These are phyloP conservation scores for Petrocephalus microphthalmus DNA, from an alignment of 2,113 vertebrate genomes.

Conservation along the genomic window DNA sequence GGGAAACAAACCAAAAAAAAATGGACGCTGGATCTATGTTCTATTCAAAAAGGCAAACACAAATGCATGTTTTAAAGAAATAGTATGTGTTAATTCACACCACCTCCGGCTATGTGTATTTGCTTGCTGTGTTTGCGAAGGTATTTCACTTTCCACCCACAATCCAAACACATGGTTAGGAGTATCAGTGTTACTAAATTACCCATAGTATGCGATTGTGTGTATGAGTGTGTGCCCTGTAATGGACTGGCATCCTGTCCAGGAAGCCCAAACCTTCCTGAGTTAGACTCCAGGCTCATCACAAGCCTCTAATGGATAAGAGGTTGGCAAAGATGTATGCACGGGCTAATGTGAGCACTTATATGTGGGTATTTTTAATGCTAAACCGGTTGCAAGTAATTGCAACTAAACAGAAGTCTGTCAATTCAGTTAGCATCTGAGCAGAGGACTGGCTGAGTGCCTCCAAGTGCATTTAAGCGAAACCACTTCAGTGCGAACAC, in stretches of 20 bases:
- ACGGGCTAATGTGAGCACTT: neutral
- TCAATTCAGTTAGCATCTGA: constrained; percentile 8
- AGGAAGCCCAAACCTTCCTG: neutral
- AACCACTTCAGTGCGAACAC: neutral
- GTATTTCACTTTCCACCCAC: neutral
- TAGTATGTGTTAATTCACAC: neutral
- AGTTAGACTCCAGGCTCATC: neutral
- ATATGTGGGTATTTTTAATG: neutral
- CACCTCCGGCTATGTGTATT: neutral
- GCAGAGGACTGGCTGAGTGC: neutral
- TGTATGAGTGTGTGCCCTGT: neutral
- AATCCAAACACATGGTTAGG: neutral
- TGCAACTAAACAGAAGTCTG: constrained; percentile 11
- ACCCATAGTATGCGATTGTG: neutral
- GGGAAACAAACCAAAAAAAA: neutral
- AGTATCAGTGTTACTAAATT: neutral
- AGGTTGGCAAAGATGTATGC: neutral
- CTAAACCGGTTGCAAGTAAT: neutral
- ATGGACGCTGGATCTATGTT: neutral
- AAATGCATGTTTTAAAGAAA: neutral
- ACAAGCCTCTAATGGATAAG: neutral
- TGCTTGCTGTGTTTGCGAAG: neutral
- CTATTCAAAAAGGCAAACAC: neutral
- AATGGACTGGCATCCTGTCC: neutral
- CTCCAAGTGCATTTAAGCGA: neutral